Evolutionary conservation across 2,113 vertebrate genomes (phyloP), one percentile per base, ranked within the genome.

Genomic region (Glaucomys volans): DNA sequence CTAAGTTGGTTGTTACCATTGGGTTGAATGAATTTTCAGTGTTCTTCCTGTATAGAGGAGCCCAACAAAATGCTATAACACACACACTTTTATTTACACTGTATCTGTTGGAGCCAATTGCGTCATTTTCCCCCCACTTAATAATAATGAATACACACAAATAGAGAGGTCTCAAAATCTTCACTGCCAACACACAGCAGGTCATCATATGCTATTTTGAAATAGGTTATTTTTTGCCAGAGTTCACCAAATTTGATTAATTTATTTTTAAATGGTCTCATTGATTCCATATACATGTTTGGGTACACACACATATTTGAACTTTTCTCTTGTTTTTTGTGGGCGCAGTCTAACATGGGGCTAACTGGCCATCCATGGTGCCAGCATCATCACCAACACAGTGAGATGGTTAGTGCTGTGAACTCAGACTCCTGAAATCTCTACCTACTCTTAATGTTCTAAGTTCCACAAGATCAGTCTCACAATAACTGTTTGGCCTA

Each of bases 331-430:
- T 81, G 28, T 72, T 40, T 66, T 81, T 37, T 75, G 26, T n/a
- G 26, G 64, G 4, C 40, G 30, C 0, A 17, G 47, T 9, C 47
- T 14, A 4, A 44, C 44, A 4, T 42, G 14, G 35, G 69, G 9
- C 66, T 90, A 59, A 17, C 8, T 13, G 4, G 7, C 5, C 35
- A 69, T 37, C 13, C 37, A 37, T 13, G 79, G n/a, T 9, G 20
- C 20, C 47, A 42, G 47, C 22, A 42, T 22, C 22, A 42, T 22
- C 14, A 0, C 35, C 71, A 71, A 59, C 24, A 16, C 35, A 13
- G 5, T 26, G 7, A 4, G 4, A 12, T 12, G 4, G 14, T 14
- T 24, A 42, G 9, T 17, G 2, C 17, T 59, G 0, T 42, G 28
- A 26, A 37, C 28, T 42, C 28, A 32, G 40, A 87, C 57, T 44